A percentile compares a stretch with the other conserved stretches of the same genome.
These are phyloP conservation scores for Rhabdophis nuchalis DNA, from an alignment of 2,797 vertebrate genomes.

Conservation along the genomic window DNA sequence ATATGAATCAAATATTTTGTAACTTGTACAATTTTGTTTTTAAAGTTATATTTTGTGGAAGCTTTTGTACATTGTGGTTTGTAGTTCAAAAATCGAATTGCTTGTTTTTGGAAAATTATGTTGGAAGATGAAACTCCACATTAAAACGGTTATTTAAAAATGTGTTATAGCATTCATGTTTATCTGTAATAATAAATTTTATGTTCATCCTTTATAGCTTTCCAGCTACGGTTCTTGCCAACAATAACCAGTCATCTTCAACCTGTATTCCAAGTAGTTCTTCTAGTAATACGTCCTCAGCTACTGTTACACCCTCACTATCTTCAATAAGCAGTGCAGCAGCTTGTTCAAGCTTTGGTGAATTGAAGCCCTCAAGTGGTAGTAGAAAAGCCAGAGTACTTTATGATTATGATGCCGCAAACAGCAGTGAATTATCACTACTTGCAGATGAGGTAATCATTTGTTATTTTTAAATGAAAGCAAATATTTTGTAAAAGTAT, in stretches of 20 bases:
- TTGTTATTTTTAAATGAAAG: neutral
- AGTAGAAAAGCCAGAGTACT: conserved; percentile 94
- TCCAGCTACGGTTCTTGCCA: conserved; percentile 87
- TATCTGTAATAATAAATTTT: neutral
- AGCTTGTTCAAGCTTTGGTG: conserved; percentile 78
- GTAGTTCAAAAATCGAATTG: neutral
- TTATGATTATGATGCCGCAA: conserved; percentile 97
- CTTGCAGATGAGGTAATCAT: conserved; percentile 91
- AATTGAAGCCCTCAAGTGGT: conserved; percentile 82
- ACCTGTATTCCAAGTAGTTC: conserved; percentile 76
- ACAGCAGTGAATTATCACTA: conserved; percentile 94
- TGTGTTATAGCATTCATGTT: neutral
- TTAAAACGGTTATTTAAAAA: neutral
- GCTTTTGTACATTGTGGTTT: neutral
- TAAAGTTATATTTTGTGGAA: neutral
- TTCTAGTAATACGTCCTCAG: conserved; percentile 62
- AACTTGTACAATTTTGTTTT: neutral
- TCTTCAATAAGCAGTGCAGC: conserved; percentile 74
- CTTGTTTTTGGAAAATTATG: neutral
- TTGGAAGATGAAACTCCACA: neutral
- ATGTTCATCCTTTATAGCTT: conserved; percentile 76
- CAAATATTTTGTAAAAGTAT: neutral
- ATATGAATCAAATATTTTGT: neutral
- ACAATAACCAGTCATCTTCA: conserved; percentile 88
- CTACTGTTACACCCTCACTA: conserved; percentile 78